These are phyloP conservation scores for Meloidogyne chitwoodi DNA, from an alignment of 1,140 invertebrate genomes.

Conservation along the genomic window DNA sequence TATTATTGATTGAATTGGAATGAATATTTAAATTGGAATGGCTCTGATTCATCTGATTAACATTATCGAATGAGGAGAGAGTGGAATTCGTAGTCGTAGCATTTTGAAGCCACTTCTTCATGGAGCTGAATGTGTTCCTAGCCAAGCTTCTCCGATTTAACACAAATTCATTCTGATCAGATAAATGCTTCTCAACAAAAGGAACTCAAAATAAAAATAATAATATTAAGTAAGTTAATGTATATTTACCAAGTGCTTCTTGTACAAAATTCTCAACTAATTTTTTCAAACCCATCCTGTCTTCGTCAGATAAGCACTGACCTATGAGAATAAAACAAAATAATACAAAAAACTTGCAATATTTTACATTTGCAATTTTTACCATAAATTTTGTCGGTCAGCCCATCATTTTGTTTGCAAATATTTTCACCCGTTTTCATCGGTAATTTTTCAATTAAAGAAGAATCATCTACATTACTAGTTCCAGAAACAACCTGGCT, in stretches of 20 bases:
- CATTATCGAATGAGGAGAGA: not conserved
- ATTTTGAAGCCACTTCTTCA: constrained; percentile 39
- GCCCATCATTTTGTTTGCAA: not conserved
- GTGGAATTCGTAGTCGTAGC: constrained; percentile 22
- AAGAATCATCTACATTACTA: not conserved
- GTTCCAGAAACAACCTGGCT: not conserved
- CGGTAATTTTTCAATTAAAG: not conserved
- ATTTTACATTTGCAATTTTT: too few relatives aligned
- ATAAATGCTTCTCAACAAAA: constrained; percentile 34
- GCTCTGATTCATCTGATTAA: not conserved
- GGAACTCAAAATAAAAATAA: constrained; percentile 25
- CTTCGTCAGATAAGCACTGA: constrained; percentile 31
- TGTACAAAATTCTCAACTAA: constrained; percentile 37
- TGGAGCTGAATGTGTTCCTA: constrained; percentile 34
- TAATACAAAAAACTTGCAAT: too few relatives aligned
- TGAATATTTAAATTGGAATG: not conserved
- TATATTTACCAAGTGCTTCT: constrained; percentile 27
- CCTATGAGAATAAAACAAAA: constrained; percentile 14
- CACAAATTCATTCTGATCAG: constrained; percentile 24
- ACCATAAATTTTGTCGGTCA: not conserved
- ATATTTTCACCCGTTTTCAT: not conserved
- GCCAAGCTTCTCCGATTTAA: constrained; percentile 32
- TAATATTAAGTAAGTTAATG: not conserved
- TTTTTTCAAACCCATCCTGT: constrained; percentile 29
- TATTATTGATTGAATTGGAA: constrained; percentile 38